Evolutionary conservation across 64 coral and sea anemone species (phyloP), one percentile per base, ranked within the genome.

Genomic region (Montipora efflorescens): DNA sequence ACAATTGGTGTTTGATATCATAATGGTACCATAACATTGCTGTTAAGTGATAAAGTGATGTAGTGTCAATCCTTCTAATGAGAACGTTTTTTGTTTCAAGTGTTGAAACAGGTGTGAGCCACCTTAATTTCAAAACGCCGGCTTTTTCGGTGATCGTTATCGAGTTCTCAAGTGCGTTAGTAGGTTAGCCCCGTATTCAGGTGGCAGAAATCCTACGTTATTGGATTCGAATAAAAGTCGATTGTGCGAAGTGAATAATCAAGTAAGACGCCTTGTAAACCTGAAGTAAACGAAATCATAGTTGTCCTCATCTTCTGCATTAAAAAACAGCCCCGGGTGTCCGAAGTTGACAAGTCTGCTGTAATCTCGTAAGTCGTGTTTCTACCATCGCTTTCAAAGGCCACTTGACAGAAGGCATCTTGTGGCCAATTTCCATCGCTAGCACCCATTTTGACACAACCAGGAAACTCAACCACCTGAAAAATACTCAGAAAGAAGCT

Each of bases 231-330:
- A 2, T 57, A 57, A 57, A 64, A 14, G 8, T 64, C 14, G 8
- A 64, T 64, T 15, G 59, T 64, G 59, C 59, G 14, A 7, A 15
- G 0, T 64, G 59, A 64, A 12, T 15, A 14, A 64, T 13, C 59
- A 64, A 64, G 0, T 25, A 25, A 25, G 25, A 10, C 9, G 8
- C 13, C 23, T 36, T 21, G 19, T 44, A 69, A 84, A 84, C 82
- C 82, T 84, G 82, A 84, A 84, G 45, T 84, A 70, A 45, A 84
- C 64, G 16, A 84, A 84, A 15, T 84, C 82, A 21, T 84, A 84
- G 82, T 84, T 84, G 43, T 84, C 82, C 25, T 84, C 61, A 84
- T 84, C 82, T 70, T 84, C 82, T 3, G 62, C 45, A 45, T 84
- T 84, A 21, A 84, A 70, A 16, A 84, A 84, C 16, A 84, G 15